Conservation (phyloP, 2,797 vertebrate species). For the Sphaeramia orbicularis region DNA sequence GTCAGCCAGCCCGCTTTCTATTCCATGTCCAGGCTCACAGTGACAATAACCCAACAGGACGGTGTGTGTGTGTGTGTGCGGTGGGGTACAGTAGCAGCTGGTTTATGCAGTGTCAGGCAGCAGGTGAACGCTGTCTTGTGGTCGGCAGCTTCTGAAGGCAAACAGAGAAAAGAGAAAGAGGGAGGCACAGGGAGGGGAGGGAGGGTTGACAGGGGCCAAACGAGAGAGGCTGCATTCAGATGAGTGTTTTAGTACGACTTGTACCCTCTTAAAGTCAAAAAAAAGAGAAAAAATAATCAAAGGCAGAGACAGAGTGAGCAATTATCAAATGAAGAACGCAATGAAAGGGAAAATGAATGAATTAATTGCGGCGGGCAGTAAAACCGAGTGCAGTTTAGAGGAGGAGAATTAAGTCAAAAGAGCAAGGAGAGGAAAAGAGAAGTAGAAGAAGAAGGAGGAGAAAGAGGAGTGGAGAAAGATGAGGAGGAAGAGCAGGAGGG, state of each 20-base stretch:
- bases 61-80: slow-evolving; percentile 37
- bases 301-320: slow-evolving; percentile 22
- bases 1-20: slow-evolving; percentile 63
- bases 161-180: slow-evolving; percentile 45
- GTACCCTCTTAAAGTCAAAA: slow-evolving; percentile 38
- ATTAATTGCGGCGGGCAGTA: slow-evolving; percentile 17
- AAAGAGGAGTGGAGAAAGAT: slow-evolving; percentile 50
- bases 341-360: slow-evolving; percentile 41
- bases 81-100: slow-evolving; percentile 79
- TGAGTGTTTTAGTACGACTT: slow-evolving; percentile 26
- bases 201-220: slow-evolving; percentile 58
- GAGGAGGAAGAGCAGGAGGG: slow-evolving; percentile 50
- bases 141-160: slow-evolving; percentile 71
- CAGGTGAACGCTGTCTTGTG: slow-evolving; percentile 78
- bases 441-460: slow-evolving; percentile 9
- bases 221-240: slow-evolving; percentile 51
- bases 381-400: slow-evolving; percentile 24
- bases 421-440: slow-evolving; percentile 9
- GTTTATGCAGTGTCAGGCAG: slow-evolving; percentile 74
- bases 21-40: slow-evolving; percentile 53
- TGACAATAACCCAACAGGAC: slow-evolving; percentile 66
- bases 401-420: slow-evolving; percentile 12
- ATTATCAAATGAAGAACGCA: slow-evolving; percentile 39
- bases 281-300: slow-evolving; percentile 8
- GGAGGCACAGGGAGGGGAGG: slow-evolving; percentile 2